Percentiles rank a stretch among this genome's conserved stretches.
Conservation (phyloP, 2,797 vertebrate genomes). For the Fistularia tabacaria region DNA sequence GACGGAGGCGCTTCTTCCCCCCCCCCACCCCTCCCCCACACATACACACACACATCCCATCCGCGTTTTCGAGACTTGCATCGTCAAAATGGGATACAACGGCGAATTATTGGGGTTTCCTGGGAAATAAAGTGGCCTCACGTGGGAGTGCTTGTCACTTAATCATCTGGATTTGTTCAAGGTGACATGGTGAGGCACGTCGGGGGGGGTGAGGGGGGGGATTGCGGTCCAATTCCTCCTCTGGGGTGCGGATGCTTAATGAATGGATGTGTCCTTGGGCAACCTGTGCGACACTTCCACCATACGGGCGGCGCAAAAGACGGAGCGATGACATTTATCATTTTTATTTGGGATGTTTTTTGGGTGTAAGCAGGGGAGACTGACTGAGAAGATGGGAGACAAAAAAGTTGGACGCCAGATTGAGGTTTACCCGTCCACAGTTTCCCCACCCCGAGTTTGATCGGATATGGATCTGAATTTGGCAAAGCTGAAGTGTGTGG, state of each 20-base stretch:
- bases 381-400: too few relatives aligned
- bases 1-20: slow-evolving; percentile 4
- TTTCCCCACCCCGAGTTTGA: too few relatives aligned
- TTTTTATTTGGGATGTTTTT: slow-evolving; percentile 21
- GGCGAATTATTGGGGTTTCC: slow-evolving; percentile 56
- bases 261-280: slow-evolving; percentile 65
- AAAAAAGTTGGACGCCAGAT: too few relatives aligned
- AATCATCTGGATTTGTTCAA: slow-evolving; percentile 77
- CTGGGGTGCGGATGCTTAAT: slow-evolving; percentile 60
- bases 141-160: slow-evolving; percentile 71
- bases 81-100: slow-evolving; percentile 65
- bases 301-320: slow-evolving; percentile 21
- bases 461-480: too few relatives aligned
- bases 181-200: slow-evolving; percentile 67
- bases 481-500: too few relatives aligned
- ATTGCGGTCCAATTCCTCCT: slow-evolving; percentile 58
- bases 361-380: too few relatives aligned
- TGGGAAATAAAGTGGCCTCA: slow-evolving; percentile 73
- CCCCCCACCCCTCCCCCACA: too few relatives aligned
- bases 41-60: too few relatives aligned
- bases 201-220: slow-evolving; percentile 29
- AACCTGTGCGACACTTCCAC: slow-evolving; percentile 25
- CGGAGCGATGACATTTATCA: slow-evolving; percentile 49
- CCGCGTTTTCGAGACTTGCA: slow-evolving; percentile 50
- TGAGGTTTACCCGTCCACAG: too few relatives aligned